Evolutionary conservation across 2,113 vertebrate species (phyloP), one percentile per base, ranked within the genome.

Genomic region (Zapornia atra): DNA sequence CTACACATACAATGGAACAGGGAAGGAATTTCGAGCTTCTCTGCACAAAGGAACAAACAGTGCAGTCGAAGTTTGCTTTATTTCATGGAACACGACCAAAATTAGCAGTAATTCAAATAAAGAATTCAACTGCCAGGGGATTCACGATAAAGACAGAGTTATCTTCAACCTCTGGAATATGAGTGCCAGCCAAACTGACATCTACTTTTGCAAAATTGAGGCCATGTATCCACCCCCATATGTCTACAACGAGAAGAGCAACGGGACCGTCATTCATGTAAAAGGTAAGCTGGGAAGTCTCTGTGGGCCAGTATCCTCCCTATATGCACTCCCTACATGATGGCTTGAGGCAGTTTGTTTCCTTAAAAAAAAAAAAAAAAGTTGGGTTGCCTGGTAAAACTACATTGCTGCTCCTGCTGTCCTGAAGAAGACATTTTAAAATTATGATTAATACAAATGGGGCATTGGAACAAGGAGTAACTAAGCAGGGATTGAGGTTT

Each of bases 171-270:
- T 98, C 82, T 36, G 57, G 86, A 96, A 98, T 65, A 75, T 98
- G 91, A 92, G 28, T 15, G 96, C 94, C 84, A 97, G 82, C 63
- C 97, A 98, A 95, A 98, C 98, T 36, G 98, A 98, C 87, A 98
- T 98, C 95, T 98, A 98, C 92, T 98, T 97, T 92, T 98, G 98
- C 96, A 98, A 98, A 94, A 98, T 98, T 2, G 98, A 98, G 68
- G 92, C 94, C 51, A 93, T 98, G 96, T 97, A 97, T 83, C 98
- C 98, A 73, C 97, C 98, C 28, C 98, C 98, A 14, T 98, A 98
- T 5, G 86, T 97, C 80, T 87, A 34, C 75, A 97, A 95, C 4
- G 97, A 98, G 96, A 98, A 97, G 88, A 98, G 96, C 89, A 98
- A 98, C 0, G 98, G 98, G 66, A 98, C 98, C 0, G 96, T 98